Evolutionary conservation across 92 coral and sea anemone species (phyloP), one percentile per base, ranked within the genome.

Genomic region (Epizoanthus stellaris): DNA sequence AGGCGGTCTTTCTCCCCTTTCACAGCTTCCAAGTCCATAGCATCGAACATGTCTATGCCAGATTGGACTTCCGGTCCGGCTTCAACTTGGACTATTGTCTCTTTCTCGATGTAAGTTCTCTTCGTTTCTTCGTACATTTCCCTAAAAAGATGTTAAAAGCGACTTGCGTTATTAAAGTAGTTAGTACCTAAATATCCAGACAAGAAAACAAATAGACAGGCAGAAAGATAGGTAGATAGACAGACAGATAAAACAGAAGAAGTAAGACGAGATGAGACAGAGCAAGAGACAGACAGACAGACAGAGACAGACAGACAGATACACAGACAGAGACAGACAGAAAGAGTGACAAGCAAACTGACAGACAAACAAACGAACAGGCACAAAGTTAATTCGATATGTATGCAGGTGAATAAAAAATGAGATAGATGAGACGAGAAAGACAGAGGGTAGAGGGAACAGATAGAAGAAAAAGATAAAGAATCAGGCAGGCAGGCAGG

Each of bases 1-100:
- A 92, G 95, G 42, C 95, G 95, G 39, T 94, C 95, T 40, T 89
- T 91, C 70, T 94, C 98, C 52, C 85, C 92, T 58, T 93, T 93
- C 58, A 88, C 79, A n/a, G 92, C 90, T 10, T 94, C 98, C 6
- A 88, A 77, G 82, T 94, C 98, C 89, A 91, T 73, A 10, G 85
- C 90, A 25, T 93, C 88, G 67, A 94, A 94, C 91, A 94, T 86
- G 75, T 94, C 95, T 4, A 85, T 87, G n/a, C 89, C 95, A 23
- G 91, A 3, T 59, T 94, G 95, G 45, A 94, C 83, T 74, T 85
- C 87, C 12, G 93, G 92, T 1, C 98, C 95, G 34, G 85, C 85
- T 38, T 86, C 77, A 0, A 90, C 98, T 16, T 80, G 86, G 40
- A 94, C 82, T 76, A 86, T 45, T 13, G 90, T 81, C 68, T 94